Conservation (phyloP, 2,113 vertebrate species). For the Struthidea cinerea region DNA sequence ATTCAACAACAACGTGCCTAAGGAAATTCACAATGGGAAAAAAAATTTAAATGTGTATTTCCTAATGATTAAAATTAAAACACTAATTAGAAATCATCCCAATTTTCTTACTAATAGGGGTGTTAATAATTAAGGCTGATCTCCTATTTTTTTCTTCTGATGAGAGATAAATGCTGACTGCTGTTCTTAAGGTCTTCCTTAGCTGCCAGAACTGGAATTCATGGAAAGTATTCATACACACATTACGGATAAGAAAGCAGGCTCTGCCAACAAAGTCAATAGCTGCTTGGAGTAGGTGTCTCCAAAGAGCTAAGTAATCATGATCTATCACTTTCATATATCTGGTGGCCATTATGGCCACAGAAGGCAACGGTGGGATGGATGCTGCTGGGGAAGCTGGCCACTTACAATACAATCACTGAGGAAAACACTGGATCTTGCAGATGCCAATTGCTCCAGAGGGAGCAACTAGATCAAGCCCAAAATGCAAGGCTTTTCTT, state of each 20-base stretch:
- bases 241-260: neutral
- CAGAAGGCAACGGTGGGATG: neutral
- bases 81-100: neutral
- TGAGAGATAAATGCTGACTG: neutral
- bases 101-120: neutral
- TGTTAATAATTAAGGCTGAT: neutral
- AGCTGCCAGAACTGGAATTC: neutral
- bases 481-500: neutral
- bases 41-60: neutral
- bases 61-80: neutral
- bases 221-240: neutral
- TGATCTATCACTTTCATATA: fast-evolving
- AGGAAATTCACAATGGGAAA: neutral
- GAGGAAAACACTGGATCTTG: neutral
- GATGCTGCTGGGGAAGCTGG: neutral
- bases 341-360: neutral
- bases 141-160: neutral
- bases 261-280: neutral
- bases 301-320: neutral
- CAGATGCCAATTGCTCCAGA: neutral
- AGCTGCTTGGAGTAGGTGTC: neutral
- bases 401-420: neutral
- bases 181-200: neutral
- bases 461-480: neutral
- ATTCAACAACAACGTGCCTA: neutral